Evolutionary conservation across 2,113 vertebrate genomes (phyloP), one percentile per base, ranked within the genome.

Genomic region (Microtus ochrogaster): DNA sequence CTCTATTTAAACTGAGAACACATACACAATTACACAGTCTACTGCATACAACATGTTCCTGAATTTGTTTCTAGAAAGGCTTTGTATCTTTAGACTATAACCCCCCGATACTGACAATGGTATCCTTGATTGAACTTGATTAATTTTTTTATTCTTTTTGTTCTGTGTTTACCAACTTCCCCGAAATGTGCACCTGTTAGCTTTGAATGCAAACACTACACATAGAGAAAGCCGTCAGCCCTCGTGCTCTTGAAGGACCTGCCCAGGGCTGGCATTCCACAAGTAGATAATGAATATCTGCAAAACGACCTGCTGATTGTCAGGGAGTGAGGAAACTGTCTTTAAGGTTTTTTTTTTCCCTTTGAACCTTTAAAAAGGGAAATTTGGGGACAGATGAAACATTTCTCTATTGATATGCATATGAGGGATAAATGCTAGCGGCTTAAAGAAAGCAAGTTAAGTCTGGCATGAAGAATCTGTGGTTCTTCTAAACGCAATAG

Each of bases 141-240:
- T 92, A 30, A 22, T 63, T 81, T 81, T 90, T 55, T 41, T 33
- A n/a, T 89, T 94, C 91, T 88, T 30, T 41, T n/a, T 87, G 76
- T 84, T 76, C n/a, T 86, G 33, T 36, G 39, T n/a, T 82, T 72
- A 55, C 9, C n/a, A 86, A 47, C 39, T 58, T 77, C 24, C 84
- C 73, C 36, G 44, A 4, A 85, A 49, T 26, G 81, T 76, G 58
- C 16, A n/a, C 61, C 3, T 76, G 26, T 72, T 30, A 82, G 6
- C 78, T 89, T 82, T 66, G 63, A 78, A 16, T 55, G 52, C 52
- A 58, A 76, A 36, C 16, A 55, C 55, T n/a, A 39, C 13, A 13
- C 36, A 77, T 0, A 1, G 14, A 92, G 73, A 39, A 92, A 94
- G 4, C 28, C 47, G 16, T 30, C 26, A 26, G 7, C 33, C 58